These are phyloP conservation scores for Eurois occulta DNA, from an alignment of 2,888 invertebrate genomes.

Conservation along the genomic window DNA sequence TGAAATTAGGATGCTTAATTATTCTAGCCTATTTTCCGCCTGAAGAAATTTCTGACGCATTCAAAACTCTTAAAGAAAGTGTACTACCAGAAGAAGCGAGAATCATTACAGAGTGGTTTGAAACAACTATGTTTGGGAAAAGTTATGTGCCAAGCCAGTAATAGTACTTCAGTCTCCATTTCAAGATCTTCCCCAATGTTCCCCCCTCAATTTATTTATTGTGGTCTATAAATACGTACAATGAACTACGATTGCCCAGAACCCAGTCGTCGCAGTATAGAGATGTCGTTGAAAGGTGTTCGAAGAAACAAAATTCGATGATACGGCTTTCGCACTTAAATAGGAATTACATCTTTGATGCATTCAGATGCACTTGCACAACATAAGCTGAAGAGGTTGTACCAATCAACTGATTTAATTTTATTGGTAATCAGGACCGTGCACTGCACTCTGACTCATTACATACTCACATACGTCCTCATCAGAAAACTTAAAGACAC, in stretches of 20 bases:
- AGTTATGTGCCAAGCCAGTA: background rate
- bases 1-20: background rate
- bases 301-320: no score
- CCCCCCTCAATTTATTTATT: background rate
- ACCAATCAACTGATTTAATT: no score
- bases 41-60: conserved; percentile 3
- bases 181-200: conserved; percentile 11
- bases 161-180: conserved; percentile 9
- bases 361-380: no score
- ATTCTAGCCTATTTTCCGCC: background rate
- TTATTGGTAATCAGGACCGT: no score
- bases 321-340: no score
- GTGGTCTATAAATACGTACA: conserved; percentile 4
- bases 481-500: no score
- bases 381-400: no score
- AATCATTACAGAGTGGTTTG: background rate
- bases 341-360: no score
- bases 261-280: no score
- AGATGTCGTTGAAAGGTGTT: no score
- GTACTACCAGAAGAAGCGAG: conserved; percentile 4
- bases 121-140: background rate
- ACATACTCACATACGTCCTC: no score
- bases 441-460: no score
- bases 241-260: background rate
- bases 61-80: background rate